A percentile compares a stretch with the other conserved stretches of the same genome.
phyloP scores from a whole-genome alignment of 2,797 vertebrate species.

The Enteromius mattozi region DNA sequence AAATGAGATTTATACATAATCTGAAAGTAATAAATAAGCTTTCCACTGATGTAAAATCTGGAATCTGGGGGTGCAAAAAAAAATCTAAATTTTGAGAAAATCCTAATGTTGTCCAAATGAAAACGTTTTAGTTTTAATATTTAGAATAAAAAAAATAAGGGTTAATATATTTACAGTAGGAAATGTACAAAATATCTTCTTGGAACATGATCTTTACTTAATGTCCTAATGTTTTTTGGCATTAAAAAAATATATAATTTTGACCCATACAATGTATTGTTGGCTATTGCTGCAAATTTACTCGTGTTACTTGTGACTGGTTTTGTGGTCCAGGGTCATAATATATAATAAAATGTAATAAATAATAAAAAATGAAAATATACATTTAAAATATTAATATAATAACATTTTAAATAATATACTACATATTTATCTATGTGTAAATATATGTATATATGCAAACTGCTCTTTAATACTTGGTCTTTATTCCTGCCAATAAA shows the following conservation, averaged over 20 bases:
- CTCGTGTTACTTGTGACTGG: background rate
- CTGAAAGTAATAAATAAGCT: no score
- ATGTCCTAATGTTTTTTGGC: background rate
- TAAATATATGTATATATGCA: background rate
- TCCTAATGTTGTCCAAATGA: background rate
- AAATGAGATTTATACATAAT: no score
- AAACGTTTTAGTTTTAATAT: background rate
- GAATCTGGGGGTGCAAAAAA: background rate
- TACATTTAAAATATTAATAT: background rate
- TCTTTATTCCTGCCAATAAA: background rate
- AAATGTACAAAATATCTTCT: background rate
- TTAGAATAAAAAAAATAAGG: no score
- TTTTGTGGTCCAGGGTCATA: no score
- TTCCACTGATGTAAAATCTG: background rate
- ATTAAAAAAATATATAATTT: background rate
- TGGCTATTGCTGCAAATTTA: background rate
- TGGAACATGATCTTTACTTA: background rate
- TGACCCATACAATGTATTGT: background rate
- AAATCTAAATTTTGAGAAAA: background rate
- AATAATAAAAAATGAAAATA: background rate
- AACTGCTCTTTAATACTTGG: background rate
- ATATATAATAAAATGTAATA: background rate
- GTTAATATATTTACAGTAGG: no score
- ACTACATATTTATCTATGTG: background rate
- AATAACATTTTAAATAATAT: background rate